Evolutionary conservation across 2,888 invertebrate species (phyloP).

Genomic region (Thera obeliscata): DNA sequence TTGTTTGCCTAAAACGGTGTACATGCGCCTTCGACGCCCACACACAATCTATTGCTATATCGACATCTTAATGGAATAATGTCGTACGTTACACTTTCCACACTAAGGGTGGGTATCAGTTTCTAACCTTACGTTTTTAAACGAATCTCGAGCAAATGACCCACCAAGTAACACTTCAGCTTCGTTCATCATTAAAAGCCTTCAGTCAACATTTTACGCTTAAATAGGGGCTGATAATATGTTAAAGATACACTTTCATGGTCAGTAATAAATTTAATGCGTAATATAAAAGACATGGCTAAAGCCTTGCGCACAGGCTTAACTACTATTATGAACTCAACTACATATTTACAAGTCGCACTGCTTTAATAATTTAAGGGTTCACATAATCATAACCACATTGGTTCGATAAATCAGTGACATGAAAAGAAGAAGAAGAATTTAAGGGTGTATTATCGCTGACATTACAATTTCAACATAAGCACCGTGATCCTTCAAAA

Average conservation of each 20-base stretch:
- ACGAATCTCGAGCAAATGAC: not conserved
- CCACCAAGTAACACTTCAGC: not conserved
- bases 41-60: constrained; percentile 54
- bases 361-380: not conserved
- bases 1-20: constrained; percentile 64
- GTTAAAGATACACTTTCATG: too few relatives aligned
- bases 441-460: not conserved
- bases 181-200: not conserved
- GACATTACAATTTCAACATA: not conserved
- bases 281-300: not conserved
- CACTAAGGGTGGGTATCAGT: not conserved
- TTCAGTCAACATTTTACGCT: not conserved
- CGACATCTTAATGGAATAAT: constrained; percentile 37
- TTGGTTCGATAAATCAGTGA: too few relatives aligned
- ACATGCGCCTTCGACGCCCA: constrained; percentile 66
- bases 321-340: not conserved
- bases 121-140: not conserved
- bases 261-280: too few relatives aligned
- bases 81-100: constrained; percentile 31
- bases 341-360: not conserved
- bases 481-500: constrained; percentile 4
- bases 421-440: too few relatives aligned
- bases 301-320: not conserved
- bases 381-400: not conserved
- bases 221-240: too few relatives aligned